Evolutionary conservation across 2,888 invertebrate genomes (phyloP).

Genomic region (Drosophila eohydei): DNA sequence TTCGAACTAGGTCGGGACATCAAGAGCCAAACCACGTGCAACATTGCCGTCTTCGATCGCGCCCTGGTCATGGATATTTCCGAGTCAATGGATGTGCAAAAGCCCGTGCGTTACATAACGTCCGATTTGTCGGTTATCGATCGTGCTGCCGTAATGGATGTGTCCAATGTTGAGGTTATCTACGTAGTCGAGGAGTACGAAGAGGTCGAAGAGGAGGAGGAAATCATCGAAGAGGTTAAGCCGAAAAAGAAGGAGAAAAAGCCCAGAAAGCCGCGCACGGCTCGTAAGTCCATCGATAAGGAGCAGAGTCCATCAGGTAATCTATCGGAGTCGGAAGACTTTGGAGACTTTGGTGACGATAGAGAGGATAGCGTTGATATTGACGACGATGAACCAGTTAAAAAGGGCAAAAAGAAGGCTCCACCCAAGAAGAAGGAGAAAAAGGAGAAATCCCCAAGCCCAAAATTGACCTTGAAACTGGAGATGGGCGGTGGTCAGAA

Average conservation of each 20-base stretch:
- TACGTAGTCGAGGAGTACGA: constrained; percentile 85
- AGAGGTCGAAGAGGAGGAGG: constrained; percentile 80
- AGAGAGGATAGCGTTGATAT: constrained; percentile 81
- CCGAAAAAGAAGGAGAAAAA: constrained; percentile 83
- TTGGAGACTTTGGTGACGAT: constrained; percentile 65
- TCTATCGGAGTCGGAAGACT: constrained; percentile 50
- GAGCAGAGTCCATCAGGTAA: constrained; percentile 60
- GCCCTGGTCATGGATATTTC: constrained; percentile 85
- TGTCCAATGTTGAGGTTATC: constrained; percentile 85
- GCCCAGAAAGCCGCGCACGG: constrained; percentile 70
- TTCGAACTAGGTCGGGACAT: constrained; percentile 84
- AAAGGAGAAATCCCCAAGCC: constrained; percentile 83
- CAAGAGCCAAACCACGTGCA: constrained; percentile 83
- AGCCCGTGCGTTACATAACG: constrained; percentile 85
- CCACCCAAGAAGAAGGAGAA: constrained; percentile 83
- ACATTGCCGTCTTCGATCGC: constrained; percentile 85
- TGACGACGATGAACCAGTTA: constrained; percentile 80
- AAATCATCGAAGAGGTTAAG: constrained; percentile 80
- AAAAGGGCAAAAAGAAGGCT: constrained; percentile 82
- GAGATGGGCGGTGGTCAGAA: constrained; percentile 83
- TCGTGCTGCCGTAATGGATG: constrained; percentile 85
- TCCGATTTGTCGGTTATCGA: constrained; percentile 85
- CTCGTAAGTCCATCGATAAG: constrained; percentile 78
- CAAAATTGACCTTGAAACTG: constrained; percentile 83
- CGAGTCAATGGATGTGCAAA: constrained; percentile 81